Conservation (phyloP, 2,113 vertebrate genomes). For the Kryptolebias marmoratus region DNA sequence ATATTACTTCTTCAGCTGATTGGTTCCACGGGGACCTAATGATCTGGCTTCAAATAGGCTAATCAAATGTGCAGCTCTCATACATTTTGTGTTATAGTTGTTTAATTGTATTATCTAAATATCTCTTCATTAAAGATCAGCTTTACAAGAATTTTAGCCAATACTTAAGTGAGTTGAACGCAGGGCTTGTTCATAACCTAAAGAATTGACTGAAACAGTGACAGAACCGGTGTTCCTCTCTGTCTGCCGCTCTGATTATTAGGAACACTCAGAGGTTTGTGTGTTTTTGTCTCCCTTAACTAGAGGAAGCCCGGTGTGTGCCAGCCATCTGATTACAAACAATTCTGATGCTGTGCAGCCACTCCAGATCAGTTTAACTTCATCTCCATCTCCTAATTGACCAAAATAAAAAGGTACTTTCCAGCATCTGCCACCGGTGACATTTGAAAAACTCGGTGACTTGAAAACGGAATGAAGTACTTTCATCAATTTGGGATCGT, state of each 20-base stretch:
- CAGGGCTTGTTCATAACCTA: slow-evolving; percentile 18
- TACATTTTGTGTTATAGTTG: no score
- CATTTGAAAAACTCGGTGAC: neutral
- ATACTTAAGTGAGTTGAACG: slow-evolving; percentile 2
- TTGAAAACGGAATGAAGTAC: no score
- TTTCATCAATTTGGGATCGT: no score
- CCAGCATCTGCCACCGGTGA: slow-evolving; percentile 10
- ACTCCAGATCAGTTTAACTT: slow-evolving; percentile 65
- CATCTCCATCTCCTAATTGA: slow-evolving; percentile 43
- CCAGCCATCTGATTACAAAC: slow-evolving; percentile 61
- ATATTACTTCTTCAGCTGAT: no score
- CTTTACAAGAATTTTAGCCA: slow-evolving; percentile 25
- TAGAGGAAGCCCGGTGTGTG: slow-evolving; percentile 57
- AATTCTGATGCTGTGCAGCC: slow-evolving; percentile 46
- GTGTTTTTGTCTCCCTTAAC: slow-evolving; percentile 47
- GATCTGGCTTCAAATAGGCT: no score
- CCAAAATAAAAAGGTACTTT: slow-evolving; percentile 45
- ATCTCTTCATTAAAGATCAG: slow-evolving; percentile 16
- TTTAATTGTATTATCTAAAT: neutral
- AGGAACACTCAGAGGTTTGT: slow-evolving; percentile 58
- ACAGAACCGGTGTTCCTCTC: slow-evolving; percentile 23
- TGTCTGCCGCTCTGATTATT: slow-evolving; percentile 53
- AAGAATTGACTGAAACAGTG: slow-evolving; percentile 5
- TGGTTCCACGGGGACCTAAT: no score
- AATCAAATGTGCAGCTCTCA: no score